These are phyloP conservation scores for Archocentrus centrarchus DNA, from an alignment of 2,113 vertebrate species.

Conservation along the genomic window DNA sequence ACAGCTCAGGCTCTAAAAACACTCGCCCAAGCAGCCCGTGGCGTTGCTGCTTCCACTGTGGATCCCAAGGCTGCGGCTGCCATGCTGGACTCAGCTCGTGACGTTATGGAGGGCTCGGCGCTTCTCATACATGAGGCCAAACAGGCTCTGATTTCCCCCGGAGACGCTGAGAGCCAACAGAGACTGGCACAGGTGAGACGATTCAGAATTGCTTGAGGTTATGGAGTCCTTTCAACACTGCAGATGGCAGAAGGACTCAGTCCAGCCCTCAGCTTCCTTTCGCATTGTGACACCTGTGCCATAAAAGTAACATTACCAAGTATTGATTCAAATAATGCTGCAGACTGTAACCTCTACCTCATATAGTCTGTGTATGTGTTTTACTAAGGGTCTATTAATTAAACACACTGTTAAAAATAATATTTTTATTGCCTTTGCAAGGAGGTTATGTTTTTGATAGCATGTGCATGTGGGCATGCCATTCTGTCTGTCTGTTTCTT, in stretches of 20 bases:
- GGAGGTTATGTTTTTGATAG: too few species aligned
- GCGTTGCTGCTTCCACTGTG: conserved; percentile 90
- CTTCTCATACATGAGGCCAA: conserved; percentile 97
- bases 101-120: conserved; percentile 97
- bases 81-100: conserved; percentile 94
- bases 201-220: neutral
- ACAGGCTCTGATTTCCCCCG: conserved; percentile 89
- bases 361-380: too few species aligned
- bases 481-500: neutral
- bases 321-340: neutral
- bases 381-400: too few species aligned
- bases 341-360: neutral
- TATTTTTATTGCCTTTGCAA: too few species aligned
- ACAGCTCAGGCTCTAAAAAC: conserved; percentile 95
- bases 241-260: neutral
- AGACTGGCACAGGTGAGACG: conserved; percentile 92
- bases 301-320: neutral
- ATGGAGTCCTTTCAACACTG: neutral
- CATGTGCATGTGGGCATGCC: too few species aligned
- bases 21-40: conserved; percentile 92
- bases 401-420: too few species aligned
- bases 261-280: neutral
- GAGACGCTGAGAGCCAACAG: conserved; percentile 95
- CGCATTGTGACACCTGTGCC: neutral
- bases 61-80: conserved; percentile 88